Conservation (phyloP, 35 echinoderm and acorn worm genomes). For the Amphiura filiformis region DNA sequence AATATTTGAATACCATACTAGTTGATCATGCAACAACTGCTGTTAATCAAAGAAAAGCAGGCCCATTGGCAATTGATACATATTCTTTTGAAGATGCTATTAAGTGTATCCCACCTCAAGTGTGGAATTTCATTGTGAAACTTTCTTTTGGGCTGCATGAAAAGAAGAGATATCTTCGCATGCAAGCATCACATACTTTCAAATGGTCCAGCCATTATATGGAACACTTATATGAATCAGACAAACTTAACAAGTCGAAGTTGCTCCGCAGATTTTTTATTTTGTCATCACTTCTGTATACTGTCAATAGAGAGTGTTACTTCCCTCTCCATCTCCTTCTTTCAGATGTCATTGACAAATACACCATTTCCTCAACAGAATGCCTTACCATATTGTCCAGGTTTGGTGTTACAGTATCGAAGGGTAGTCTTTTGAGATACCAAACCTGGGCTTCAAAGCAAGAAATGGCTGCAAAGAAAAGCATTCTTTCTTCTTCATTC, state of each 20-base stretch:
- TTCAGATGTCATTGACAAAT: conserved; percentile 49
- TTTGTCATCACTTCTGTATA: conserved; percentile 9
- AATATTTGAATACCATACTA: neutral
- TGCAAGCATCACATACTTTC: neutral
- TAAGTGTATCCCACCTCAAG: neutral
- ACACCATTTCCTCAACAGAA: conserved; percentile 5
- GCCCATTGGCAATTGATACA: neutral
- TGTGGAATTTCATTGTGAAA: neutral
- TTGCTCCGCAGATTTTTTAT: conserved; percentile 30
- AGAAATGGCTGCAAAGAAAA: conserved; percentile 18
- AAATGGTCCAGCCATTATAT: neutral
- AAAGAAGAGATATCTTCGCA: neutral
- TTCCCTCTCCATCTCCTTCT: conserved; percentile 20
- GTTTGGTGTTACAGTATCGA: conserved; percentile 41
- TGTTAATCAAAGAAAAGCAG: neutral
- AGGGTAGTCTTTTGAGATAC: conserved; percentile 20
- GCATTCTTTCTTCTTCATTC: conserved; percentile 10
- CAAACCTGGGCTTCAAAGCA: conserved; percentile 13
- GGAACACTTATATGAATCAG: neutral
- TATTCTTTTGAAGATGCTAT: neutral
- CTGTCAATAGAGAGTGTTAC: conserved; percentile 17
- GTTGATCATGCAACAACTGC: neutral
- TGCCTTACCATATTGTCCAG: conserved; percentile 17
- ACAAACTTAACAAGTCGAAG: conserved; percentile 19
- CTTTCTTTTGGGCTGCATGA: neutral